Percentiles rank a stretch among this genome's conserved stretches.
Evolutionary conservation across 2,797 vertebrate species (phyloP).

Genomic region (Enteromius thamalakanensis): DNA sequence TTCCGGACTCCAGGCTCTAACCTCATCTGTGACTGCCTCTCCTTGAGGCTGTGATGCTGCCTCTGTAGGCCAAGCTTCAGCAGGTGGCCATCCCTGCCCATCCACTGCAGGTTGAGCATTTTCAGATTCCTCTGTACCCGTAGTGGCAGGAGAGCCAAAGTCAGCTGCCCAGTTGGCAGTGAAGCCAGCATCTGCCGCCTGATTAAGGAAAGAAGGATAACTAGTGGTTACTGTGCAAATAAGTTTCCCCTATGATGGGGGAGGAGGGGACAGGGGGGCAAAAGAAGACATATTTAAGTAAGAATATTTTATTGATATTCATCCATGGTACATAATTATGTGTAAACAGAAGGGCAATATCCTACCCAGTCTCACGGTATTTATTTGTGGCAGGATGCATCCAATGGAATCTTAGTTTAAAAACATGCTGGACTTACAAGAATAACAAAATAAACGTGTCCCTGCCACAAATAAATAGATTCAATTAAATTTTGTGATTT

Average conservation of each 20-base stretch:
- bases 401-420: too few species aligned
- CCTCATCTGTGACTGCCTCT: slow-evolving; percentile 69
- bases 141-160: slow-evolving; percentile 68
- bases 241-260: slow-evolving; percentile 73
- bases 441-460: too few species aligned
- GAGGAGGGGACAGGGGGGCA: not conserved
- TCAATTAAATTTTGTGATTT: too few species aligned
- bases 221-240: slow-evolving; percentile 65
- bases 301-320: slow-evolving; percentile 54
- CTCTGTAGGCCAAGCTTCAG: slow-evolving; percentile 64
- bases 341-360: not conserved
- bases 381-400: too few species aligned
- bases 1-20: slow-evolving; percentile 73
- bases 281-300: slow-evolving; percentile 23
- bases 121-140: slow-evolving; percentile 40
- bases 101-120: slow-evolving; percentile 62
- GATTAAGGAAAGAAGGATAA: slow-evolving; percentile 69
- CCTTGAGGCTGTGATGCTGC: slow-evolving; percentile 65
- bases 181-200: slow-evolving; percentile 77
- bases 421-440: too few species aligned
- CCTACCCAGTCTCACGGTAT: too few species aligned
- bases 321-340: not conserved
- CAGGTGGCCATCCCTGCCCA: slow-evolving; percentile 68
- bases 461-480: too few species aligned
- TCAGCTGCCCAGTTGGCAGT: slow-evolving; percentile 82